These are phyloP conservation scores for Meriones unguiculatus DNA, from an alignment of 2,113 vertebrate species.

Conservation along the genomic window DNA sequence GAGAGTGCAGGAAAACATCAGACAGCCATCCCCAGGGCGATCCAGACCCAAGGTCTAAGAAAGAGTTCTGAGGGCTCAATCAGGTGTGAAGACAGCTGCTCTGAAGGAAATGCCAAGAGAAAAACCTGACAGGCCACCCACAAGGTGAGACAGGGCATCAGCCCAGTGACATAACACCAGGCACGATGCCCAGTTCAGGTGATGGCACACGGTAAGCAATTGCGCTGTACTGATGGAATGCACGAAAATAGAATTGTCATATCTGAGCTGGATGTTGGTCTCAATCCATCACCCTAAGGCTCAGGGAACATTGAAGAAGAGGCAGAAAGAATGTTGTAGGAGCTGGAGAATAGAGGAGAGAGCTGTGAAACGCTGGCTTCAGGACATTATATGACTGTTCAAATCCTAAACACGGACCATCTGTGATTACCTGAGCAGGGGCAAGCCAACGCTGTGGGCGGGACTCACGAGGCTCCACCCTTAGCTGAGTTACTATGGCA, in stretches of 20 bases:
- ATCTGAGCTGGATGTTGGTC: neutral
- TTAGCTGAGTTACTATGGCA: neutral
- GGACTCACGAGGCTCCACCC: neutral
- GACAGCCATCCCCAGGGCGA: neutral
- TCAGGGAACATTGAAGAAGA: too few relatives aligned
- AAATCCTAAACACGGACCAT: too few relatives aligned
- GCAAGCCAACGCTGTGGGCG: neutral
- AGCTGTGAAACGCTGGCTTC: neutral
- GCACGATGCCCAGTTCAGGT: neutral
- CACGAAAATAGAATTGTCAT: neutral
- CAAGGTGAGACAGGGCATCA: too few relatives aligned
- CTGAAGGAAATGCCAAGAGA: neutral
- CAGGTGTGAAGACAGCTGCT: neutral
- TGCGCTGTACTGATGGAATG: neutral
- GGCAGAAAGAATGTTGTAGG: neutral
- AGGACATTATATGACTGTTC: neutral
- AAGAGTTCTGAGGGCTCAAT: neutral
- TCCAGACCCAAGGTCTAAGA: neutral
- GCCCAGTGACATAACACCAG: too few relatives aligned
- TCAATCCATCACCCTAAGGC: neutral
- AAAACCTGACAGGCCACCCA: neutral
- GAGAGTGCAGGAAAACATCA: too few relatives aligned
- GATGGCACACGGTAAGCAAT: neutral
- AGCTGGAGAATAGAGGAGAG: neutral
- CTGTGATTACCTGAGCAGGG: neutral